Percentiles rank a stretch among this genome's conserved stretches.
Evolutionary conservation across 2,797 vertebrate genomes (phyloP).

Genomic region (Corythornis leucogaster): DNA sequence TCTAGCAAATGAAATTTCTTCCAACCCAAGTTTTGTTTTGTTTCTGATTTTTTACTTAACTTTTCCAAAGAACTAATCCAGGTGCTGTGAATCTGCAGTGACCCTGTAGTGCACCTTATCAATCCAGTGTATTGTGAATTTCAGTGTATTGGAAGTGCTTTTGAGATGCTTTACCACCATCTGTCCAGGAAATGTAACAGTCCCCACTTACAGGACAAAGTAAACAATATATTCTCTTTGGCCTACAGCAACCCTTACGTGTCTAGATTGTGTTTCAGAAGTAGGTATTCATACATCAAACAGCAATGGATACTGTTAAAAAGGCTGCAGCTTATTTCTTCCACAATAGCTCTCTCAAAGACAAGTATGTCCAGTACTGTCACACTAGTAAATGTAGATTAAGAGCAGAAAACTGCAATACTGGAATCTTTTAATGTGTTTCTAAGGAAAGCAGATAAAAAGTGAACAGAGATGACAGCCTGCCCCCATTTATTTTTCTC

Average conservation of each 20-base stretch:
- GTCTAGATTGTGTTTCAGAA: conserved; percentile 68
- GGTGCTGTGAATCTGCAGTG: conserved; percentile 66
- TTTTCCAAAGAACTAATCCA: conserved; percentile 74
- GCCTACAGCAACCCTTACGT: conserved; percentile 63
- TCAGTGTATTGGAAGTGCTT: conserved; percentile 71
- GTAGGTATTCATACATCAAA: conserved; percentile 39
- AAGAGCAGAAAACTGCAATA: conserved; percentile 22
- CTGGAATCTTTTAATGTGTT: neutral
- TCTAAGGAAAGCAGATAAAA: neutral
- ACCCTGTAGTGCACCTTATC: conserved; percentile 77
- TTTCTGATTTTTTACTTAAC: conserved; percentile 62
- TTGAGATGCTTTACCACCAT: conserved; percentile 57
- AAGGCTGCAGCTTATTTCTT: conserved; percentile 2
- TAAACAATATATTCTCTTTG: conserved; percentile 79
- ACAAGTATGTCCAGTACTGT: neutral
- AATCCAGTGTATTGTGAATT: conserved; percentile 65
- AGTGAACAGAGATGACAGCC: neutral
- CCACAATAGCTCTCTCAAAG: neutral
- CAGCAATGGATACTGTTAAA: conserved; percentile 9
- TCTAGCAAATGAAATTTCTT: neutral
- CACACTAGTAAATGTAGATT: conserved; percentile 40
- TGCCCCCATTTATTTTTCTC: neutral
- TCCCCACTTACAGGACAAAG: conserved; percentile 76
- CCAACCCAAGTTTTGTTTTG: neutral
- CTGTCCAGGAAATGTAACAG: conserved; percentile 77